Percentiles rank a stretch among this genome's conserved stretches.
Conservation (phyloP, 2,888 invertebrate species). For the Himalopsyche japonica region DNA sequence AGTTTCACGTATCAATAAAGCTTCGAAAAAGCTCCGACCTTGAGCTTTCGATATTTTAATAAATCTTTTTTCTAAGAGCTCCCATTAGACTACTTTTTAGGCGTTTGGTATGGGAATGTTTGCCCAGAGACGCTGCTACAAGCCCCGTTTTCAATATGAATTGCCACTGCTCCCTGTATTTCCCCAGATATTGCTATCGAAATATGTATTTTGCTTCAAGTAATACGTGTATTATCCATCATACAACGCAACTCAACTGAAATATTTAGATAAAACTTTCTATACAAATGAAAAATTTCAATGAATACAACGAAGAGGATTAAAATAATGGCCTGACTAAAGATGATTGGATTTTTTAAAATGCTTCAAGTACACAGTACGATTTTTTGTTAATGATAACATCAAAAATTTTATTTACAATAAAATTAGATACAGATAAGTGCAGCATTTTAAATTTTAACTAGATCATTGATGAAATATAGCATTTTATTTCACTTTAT, state of each 20-base stretch:
- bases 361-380: background rate
- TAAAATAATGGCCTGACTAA: background rate
- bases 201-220: background rate
- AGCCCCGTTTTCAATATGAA: conserved; percentile 13
- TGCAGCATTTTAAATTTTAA: too few relatives aligned
- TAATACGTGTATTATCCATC: background rate
- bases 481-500: too few relatives aligned
- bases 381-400: background rate
- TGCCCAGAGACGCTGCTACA: background rate
- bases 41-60: background rate
- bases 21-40: background rate
- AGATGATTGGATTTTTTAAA: background rate
- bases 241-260: background rate
- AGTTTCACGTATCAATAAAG: background rate
- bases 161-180: conserved; percentile 18
- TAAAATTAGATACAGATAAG: too few relatives aligned
- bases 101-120: background rate
- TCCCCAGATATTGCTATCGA: conserved; percentile 20
- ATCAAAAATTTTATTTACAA: background rate
- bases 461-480: too few relatives aligned
- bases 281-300: background rate
- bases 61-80: background rate
- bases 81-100: background rate
- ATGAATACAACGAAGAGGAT: background rate
- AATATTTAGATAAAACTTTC: background rate